These are phyloP conservation scores for Columba livia DNA, from an alignment of 2,113 vertebrate genomes.

Conservation along the genomic window DNA sequence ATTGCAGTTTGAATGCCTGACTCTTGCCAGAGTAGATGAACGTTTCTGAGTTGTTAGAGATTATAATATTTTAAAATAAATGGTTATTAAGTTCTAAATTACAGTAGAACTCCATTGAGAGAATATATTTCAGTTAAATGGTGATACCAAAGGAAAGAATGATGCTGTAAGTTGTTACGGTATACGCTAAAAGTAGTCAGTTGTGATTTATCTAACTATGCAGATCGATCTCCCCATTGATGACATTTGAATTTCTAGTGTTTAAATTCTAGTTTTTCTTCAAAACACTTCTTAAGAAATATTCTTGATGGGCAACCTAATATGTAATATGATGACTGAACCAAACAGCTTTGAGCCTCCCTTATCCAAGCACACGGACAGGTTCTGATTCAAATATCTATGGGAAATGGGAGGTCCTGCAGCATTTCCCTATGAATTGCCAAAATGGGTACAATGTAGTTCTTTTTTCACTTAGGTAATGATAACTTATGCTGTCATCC, in stretches of 20 bases:
- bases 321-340: not conserved
- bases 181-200: not conserved
- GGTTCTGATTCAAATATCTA: not conserved
- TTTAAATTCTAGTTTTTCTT: not conserved
- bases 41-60: conserved; percentile 51
- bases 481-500: not conserved
- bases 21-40: conserved; percentile 23
- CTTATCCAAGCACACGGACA: not conserved
- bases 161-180: not conserved
- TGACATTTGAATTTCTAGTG: not conserved
- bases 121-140: conserved; percentile 26
- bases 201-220: not conserved
- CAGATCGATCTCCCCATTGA: not conserved
- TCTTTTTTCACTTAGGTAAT: not conserved
- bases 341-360: not conserved
- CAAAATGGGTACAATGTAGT: not conserved
- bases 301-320: not conserved
- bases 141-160: not conserved
- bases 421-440: not conserved
- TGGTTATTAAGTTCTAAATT: conserved; percentile 59
- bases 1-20: not conserved
- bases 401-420: not conserved
- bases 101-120: conserved; percentile 38
- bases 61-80: conserved; percentile 56
- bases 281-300: not conserved